Base-by-base conservation (phyloP, 2,113 vertebrate species). In the Pterocles burchelli region DNA sequence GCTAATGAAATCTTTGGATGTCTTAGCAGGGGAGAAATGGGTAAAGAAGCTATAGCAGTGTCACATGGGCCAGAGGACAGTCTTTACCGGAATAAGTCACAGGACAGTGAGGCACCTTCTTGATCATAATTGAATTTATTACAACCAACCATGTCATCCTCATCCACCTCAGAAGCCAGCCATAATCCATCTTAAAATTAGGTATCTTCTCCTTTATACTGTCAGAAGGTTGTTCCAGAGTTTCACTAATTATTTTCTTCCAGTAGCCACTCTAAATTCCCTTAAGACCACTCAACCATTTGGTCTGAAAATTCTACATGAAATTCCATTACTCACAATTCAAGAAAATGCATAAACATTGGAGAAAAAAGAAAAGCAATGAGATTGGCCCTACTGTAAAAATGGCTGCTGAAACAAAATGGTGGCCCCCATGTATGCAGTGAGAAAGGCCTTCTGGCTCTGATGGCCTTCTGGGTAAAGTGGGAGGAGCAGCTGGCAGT, bases 61-160 rank as follows among this genome's bases (percentile, higher is more conserved):
- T 68, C 61, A 22, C 6, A 1, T n/a, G 17, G 54, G 18, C 48
- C 12, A 28, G 25, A 85, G 38, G n/a, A 46, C 25, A 85, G 22
- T 31, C 18, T 71, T 85, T 51, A 43, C 8, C 25, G 34, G 41
- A 72, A 43, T 57, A 85, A 78, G 9, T 38, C 45, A 76, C 20
- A 58, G 31, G 25, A 34, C 26, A 74, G 21, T 5, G 11, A 82
- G 17, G 61, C 7, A 77, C 7, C n/a, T 82, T 63, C 48, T 58
- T 83, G 67, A 61, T 55, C n/a, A 15, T 66, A 28, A 62, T 14
- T 51, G 73, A 45, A 45, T 45, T 57, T 73, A 34, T 29, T 65
- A 19, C 29, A 88, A 17, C 5, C 20, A 38, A 48, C 8, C 24
- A 66, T 0, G 0, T 38, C 9, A 48, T 34, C 9, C 5, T 75